Base-by-base conservation (phyloP, 2,113 vertebrate species). In the Emydura subglobosa region DNA sequence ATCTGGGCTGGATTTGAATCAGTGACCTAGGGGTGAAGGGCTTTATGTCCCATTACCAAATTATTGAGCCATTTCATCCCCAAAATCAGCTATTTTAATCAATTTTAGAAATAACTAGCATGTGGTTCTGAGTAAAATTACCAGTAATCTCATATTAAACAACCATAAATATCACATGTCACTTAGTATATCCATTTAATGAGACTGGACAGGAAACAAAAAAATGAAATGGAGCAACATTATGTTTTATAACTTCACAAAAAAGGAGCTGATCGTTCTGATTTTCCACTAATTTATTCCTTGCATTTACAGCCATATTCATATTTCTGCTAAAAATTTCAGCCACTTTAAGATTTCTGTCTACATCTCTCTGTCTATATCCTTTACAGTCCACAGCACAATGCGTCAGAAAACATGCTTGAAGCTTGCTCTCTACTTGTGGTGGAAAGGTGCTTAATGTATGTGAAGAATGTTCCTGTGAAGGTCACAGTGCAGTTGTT, bases 231-330 rank as follows among this genome's bases (percentile, higher is more conserved):
- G 17, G 8, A 39, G 31, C 22, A 86, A 86, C 24, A 54, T 29
- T 82, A 5, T 7, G 27, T 68, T 53, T 81, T 31, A n/a, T 44
- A 47, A 29, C 17, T 21, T 39, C 59, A 42, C 8, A 11, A 9
- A 27, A 27, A 13, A 31, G 1, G 11, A 21, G 8, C 55, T 19
- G 21, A 50, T 54, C 39, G 17, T 51, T 39, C 72, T 34, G 51
- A 44, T 47, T 79, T 79, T 59, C 85, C 29, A 51, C 76, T 72
- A 88, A 87, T 94, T 95, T 95, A 95, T 93, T 96, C 95, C 85
- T 93, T 84, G 96, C 95, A 96, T 93, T 96, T 96, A 91, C 74
- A 95, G 61, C 57, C 76, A 86, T 95, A 95, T 95, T 85, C 88
- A 85, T 91, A 84, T 91, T 54, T 93, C 82, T 93, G 51, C 86